phyloP scores from a whole-genome alignment of 2,113 vertebrate species.

The Ploceus nigricollis region DNA sequence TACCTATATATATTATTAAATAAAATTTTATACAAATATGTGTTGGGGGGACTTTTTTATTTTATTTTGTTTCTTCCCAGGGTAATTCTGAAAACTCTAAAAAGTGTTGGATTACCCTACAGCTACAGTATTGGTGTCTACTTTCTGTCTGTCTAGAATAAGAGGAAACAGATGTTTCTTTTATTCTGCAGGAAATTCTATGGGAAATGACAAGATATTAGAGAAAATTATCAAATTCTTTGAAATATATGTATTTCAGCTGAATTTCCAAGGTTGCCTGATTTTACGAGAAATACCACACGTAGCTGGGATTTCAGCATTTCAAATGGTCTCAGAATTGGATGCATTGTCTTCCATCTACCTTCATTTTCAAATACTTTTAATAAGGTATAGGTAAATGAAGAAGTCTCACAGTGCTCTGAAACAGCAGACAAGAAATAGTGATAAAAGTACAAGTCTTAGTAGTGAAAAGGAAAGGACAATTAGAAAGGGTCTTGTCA shows the following conservation, averaged over 20 bases:
- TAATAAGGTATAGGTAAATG: background rate
- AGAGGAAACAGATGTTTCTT: background rate
- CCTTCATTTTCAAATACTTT: background rate
- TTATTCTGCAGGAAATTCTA: background rate
- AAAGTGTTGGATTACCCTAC: background rate
- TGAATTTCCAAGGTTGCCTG: background rate
- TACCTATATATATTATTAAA: too few relatives aligned
- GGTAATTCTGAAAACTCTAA: background rate
- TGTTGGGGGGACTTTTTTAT: accelerated
- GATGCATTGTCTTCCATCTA: background rate
- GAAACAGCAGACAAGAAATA: background rate
- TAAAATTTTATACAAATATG: background rate
- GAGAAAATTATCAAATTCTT: background rate
- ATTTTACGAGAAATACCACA: background rate
- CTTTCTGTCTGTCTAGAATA: background rate
- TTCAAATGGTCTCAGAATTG: background rate
- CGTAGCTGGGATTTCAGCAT: background rate
- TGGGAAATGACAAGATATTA: background rate
- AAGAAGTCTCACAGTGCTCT: background rate
- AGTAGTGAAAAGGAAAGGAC: background rate
- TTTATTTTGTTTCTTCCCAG: background rate
- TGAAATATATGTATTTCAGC: background rate
- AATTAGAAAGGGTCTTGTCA: background rate
- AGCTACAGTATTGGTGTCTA: background rate
- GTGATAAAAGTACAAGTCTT: background rate